Evolutionary conservation across 2,888 invertebrate genomes (phyloP).

Genomic region (Platynereis dumerilii): DNA sequence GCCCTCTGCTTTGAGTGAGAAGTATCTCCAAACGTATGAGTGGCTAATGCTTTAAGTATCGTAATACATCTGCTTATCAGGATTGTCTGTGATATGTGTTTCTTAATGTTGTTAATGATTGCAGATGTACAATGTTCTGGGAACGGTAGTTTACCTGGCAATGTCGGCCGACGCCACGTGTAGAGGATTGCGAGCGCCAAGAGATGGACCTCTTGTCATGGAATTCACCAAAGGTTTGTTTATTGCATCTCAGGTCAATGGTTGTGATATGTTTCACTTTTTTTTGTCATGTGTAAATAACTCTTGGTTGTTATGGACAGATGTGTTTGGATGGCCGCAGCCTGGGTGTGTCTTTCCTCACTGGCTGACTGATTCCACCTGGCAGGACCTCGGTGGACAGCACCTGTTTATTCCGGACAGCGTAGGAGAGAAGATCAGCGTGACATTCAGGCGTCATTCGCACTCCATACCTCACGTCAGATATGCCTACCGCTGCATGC

Average conservation of each 20-base stretch:
- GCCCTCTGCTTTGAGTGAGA: no score
- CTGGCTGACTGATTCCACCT: slow-evolving; percentile 28
- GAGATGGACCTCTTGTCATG: slow-evolving; percentile 85
- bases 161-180: slow-evolving; percentile 64
- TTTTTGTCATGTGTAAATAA: no score
- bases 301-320: slow-evolving; percentile 9
- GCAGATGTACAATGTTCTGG: slow-evolving; percentile 59
- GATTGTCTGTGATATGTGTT: no score
- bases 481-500: slow-evolving; percentile 17
- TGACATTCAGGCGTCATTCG: slow-evolving; percentile 14
- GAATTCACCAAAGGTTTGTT: slow-evolving; percentile 76
- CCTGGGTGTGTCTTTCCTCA: slow-evolving; percentile 27
- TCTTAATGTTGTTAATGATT: no score
- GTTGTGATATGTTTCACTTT: no score
- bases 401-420: slow-evolving; percentile 12
- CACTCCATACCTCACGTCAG: slow-evolving; percentile 14
- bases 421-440: slow-evolving; percentile 13
- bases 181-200: slow-evolving; percentile 76
- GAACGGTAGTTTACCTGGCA: slow-evolving; percentile 59
- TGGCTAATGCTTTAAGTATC: no score
- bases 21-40: no score
- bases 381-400: slow-evolving; percentile 29
- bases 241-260: no score
- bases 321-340: slow-evolving; percentile 24
- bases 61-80: no score